Evolutionary conservation across 2,888 invertebrate species (phyloP).

Genomic region (Cantharis lateralis): DNA sequence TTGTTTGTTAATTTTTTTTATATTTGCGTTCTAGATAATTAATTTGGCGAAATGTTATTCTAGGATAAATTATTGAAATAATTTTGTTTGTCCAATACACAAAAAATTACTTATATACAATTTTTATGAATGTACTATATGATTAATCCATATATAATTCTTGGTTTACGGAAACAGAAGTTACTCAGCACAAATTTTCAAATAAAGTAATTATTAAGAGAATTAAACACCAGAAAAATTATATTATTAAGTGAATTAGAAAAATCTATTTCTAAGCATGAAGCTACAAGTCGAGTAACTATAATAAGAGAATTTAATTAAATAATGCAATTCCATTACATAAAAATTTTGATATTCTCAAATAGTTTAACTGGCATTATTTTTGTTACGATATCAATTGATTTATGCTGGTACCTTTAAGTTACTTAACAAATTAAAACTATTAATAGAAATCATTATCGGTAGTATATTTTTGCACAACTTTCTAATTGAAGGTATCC

Average conservation of each 20-base stretch:
- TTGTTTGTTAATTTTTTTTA: no score
- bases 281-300: neutral
- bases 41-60: no score
- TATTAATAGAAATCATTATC: neutral
- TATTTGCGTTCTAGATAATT: no score
- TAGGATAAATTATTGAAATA: no score
- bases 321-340: no score
- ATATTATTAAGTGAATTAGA: neutral
- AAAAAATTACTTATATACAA: neutral
- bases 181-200: neutral
- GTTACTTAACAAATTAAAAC: neutral
- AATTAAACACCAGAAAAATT: neutral
- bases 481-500: constrained; percentile 1
- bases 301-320: neutral
- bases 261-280: neutral
- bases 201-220: neutral
- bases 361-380: neutral
- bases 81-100: neutral
- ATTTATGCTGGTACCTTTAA: neutral
- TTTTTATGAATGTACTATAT: neutral
- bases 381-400: neutral
- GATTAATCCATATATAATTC: neutral
- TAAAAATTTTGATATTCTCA: neutral
- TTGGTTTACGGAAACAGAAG: neutral
- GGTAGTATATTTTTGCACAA: neutral